Base-by-base conservation (phyloP, 2,113 vertebrate species). In the Nesoenas mayeri region DNA sequence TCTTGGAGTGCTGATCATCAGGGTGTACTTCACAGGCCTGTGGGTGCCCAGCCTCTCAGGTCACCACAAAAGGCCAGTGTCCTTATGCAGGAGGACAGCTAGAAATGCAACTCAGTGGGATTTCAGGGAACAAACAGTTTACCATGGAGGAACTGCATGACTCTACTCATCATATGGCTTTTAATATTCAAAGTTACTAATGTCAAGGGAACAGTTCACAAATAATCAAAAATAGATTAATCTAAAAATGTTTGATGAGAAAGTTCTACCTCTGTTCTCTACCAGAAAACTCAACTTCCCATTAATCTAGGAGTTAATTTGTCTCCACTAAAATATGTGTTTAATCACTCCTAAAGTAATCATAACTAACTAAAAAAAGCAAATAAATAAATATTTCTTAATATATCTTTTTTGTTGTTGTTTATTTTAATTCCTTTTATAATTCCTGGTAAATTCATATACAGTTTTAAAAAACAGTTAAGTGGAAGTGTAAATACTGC, bases 71-170 rank as follows among this genome's bases (percentile, higher is more conserved):
- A 60, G 6, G 40, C 6, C 48, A 60, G 25, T 12, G 40, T 0
- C 11, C 13, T n/a, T 11, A 12, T 0, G 0, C 6, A 72, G 29
- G 10, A 79, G 26, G 28, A 88, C 3, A 34, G 8, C 1, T 34
- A 61, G 20, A 89, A 61, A 4, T 32, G 10, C 38, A 71, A 11
- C 15, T 4, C 15, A 21, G 12, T 48, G 42, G n/a, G 15, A 56
- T 67, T 75, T 67, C 32, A 8, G 28, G n/a, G 20, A 15, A 78
- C 3, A 3, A 71, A 8, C 1, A 3, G 17, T n/a, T 11, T 79
- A 6, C 9, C 16, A 25, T 26, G n/a, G 25, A 79, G n/a, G 8
- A 79, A 19, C 4, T 50, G 9, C 17, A 11, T 44, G 4, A 21
- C 6, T n/a, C 12, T n/a, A 48, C 24, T 57, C 26, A 57, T 2